Base-by-base conservation (phyloP, 2,113 vertebrate genomes). In the Etheostoma cragini region DNA sequence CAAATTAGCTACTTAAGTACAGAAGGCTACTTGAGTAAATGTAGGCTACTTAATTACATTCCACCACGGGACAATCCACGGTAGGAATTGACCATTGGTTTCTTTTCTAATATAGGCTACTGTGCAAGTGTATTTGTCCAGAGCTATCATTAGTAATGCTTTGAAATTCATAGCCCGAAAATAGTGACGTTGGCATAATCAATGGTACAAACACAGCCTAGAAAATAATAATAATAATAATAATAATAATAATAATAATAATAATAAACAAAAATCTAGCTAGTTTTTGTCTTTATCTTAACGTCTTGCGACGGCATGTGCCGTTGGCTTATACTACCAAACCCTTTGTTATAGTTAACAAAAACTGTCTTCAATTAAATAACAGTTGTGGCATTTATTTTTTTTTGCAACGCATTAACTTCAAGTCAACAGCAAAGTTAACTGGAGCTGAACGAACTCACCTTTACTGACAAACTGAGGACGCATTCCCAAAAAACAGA, bases 401-500 rank as follows among this genome's bases (percentile, higher is more conserved):
- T 0, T 15, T 24, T 35, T 2, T 45, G 8, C 5, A 66, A 58
- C 38, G 1, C 30, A 77, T 61, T 7, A 56, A 56, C 10, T 5
- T 26, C 2, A 61, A 57, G 38, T 30, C 30, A 10, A 30, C 6
- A 22, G 12, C 17, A 12, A 70, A 66, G 53, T 42, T n/a, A 52
- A 5, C 49, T 74, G 45, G 53, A 81, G 76, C 62, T 67, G 70
- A 62, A 69, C 67, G 45, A 61, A 88, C 90, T 30, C 86, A 94
- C 93, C 90, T 92, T 93, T 71, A 46, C 61, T 26, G 38, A 80
- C 80, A 87, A 82, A 83, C 87, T 30, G 87, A 78, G 79, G 86
- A 91, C 88, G 79, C 92, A 94, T 94, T 91, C 92, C 92, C 91
- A 70, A 82, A 80, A 75, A 58, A 2, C 74, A 58, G 69, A 52